Evolutionary conservation across 92 coral and sea anemone genomes (phyloP).

Genomic region (Epizoanthus rinbou): DNA sequence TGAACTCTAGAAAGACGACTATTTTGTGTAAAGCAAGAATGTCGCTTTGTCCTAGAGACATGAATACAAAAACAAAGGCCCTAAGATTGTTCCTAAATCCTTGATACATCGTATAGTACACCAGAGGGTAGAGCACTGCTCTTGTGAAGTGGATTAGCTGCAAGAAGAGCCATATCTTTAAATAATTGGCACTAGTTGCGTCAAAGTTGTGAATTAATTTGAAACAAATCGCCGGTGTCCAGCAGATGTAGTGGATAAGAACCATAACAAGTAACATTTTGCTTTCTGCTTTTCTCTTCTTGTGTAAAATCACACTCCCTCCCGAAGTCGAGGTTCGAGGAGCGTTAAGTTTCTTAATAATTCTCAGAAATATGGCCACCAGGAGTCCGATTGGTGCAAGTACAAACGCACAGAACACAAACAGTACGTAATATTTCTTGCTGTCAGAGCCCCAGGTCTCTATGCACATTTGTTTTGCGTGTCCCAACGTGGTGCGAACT

Average conservation of each 20-base stretch:
- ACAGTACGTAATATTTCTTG: conserved; percentile 44
- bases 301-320: conserved; percentile 82
- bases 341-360: conserved; percentile 57
- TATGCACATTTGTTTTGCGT: conserved; percentile 61
- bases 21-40: no score
- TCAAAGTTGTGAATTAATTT: conserved; percentile 51
- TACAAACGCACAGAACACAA: conserved; percentile 52
- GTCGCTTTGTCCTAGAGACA: no score
- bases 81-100: conserved; percentile 51
- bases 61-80: no score
- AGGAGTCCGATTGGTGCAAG: conserved; percentile 55
- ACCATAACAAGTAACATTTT: conserved; percentile 56
- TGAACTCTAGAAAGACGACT: no score
- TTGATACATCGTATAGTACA: conserved; percentile 70
- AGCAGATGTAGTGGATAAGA: conserved; percentile 67
- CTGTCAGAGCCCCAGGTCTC: conserved; percentile 63
- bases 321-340: conserved; percentile 83
- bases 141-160: conserved; percentile 75
- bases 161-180: conserved; percentile 68
- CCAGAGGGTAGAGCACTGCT: conserved; percentile 58
- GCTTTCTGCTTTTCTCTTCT: conserved; percentile 65
- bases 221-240: conserved; percentile 70
- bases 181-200: conserved; percentile 45
- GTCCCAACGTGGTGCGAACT: conserved; percentile 44
- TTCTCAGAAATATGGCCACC: conserved; percentile 52